phyloP scores from a whole-genome alignment of 2,113 vertebrate species.

The Scytalopus superciliaris region DNA sequence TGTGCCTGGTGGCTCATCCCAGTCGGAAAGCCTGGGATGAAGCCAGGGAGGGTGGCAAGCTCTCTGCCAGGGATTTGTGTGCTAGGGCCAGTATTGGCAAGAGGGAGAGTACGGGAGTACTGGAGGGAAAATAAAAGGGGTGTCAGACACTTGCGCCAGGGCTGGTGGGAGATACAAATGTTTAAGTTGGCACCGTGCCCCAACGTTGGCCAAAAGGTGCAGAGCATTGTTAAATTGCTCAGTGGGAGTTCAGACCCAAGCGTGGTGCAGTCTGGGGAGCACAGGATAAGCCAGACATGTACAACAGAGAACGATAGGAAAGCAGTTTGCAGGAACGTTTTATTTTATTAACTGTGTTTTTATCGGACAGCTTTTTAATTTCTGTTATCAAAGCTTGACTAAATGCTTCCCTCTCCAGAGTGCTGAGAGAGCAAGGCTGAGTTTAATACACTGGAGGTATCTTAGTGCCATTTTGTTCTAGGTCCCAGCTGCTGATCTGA shows the following conservation, averaged over 20 bases:
- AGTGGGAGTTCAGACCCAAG: neutral
- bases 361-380: neutral
- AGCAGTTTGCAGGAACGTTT: neutral
- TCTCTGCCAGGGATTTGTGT: neutral
- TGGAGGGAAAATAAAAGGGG: neutral
- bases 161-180: neutral
- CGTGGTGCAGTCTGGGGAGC: neutral
- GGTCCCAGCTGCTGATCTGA: neutral
- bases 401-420: neutral
- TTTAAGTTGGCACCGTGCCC: neutral
- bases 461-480: neutral
- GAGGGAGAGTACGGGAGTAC: neutral
- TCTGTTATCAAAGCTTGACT: neutral
- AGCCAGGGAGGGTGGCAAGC: neutral
- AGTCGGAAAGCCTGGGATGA: neutral
- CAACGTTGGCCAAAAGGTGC: neutral
- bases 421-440: neutral
- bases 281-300: neutral
- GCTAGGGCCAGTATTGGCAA: neutral
- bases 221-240: neutral
- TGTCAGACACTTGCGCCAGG: neutral
- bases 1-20: neutral
- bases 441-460: neutral
- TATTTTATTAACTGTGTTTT: neutral
- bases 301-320: neutral